phyloP scores from a whole-genome alignment of 2,113 vertebrate genomes.

The Melanerpes aurifrons region DNA sequence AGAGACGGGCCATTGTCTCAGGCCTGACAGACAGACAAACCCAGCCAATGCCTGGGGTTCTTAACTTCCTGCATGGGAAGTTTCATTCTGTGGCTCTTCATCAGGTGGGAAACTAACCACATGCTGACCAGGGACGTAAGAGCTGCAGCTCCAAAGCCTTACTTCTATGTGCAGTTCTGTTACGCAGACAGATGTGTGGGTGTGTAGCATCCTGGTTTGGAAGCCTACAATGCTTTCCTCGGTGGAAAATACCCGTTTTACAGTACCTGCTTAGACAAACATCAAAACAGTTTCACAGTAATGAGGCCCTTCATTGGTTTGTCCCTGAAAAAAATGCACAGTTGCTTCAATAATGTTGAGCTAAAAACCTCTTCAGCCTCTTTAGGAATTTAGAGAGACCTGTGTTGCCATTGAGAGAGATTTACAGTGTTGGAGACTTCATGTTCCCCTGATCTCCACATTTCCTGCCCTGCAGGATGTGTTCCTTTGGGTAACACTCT shows the following conservation, averaged over 20 bases:
- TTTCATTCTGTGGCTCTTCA: not conserved
- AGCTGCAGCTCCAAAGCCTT: not conserved
- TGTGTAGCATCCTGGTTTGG: not conserved
- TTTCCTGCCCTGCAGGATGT: conserved; percentile 48
- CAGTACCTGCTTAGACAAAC: conserved; percentile 62
- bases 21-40: not conserved
- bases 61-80: not conserved
- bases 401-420: not conserved
- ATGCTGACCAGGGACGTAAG: not conserved
- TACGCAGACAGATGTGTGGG: not conserved
- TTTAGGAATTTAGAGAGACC: not conserved
- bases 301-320: conserved; percentile 27
- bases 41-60: not conserved
- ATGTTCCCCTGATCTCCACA: not conserved
- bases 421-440: conserved; percentile 13
- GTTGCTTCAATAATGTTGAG: not conserved
- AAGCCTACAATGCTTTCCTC: not conserved
- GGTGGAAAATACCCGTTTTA: conserved; percentile 51
- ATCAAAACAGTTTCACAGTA: conserved; percentile 65
- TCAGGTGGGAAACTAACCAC: not conserved
- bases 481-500: conserved; percentile 10
- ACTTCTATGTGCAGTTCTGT: not conserved
- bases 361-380: not conserved
- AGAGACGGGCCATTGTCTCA: not conserved
- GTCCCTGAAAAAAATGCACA: conserved; percentile 39